phyloP scores from a whole-genome alignment of 2,797 vertebrate species.

The Chrysocyon brachyurus region DNA sequence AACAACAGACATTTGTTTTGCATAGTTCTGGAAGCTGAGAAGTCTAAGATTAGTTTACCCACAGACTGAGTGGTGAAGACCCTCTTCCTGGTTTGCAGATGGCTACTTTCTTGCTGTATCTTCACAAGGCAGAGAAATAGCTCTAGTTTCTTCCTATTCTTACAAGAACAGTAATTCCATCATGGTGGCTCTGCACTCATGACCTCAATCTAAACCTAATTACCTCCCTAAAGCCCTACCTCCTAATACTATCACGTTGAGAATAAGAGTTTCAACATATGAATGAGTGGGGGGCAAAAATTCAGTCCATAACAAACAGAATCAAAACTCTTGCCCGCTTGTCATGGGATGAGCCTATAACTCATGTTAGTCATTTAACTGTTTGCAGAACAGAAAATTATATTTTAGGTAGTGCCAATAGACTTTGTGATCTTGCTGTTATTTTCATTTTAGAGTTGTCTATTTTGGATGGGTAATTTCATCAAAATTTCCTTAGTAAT shows the following conservation, averaged over 20 bases:
- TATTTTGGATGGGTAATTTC: constrained; percentile 43
- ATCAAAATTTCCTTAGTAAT: constrained; percentile 10
- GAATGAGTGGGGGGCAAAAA: neutral
- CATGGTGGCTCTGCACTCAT: neutral
- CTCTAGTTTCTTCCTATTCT: neutral
- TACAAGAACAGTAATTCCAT: neutral
- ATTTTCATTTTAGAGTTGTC: constrained; percentile 22
- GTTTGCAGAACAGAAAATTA: constrained; percentile 14
- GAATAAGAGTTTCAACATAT: neutral
- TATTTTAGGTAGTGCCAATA: neutral
- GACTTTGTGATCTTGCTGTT: neutral
- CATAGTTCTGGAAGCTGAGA: neutral
- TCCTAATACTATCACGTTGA: neutral
- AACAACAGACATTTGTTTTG: neutral
- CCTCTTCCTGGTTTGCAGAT: neutral
- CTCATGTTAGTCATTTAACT: neutral
- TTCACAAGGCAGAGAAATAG: neutral
- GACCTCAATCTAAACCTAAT: neutral
- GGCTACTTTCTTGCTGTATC: neutral
- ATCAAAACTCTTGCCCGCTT: neutral
- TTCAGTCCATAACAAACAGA: neutral
- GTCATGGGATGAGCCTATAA: neutral
- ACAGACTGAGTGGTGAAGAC: neutral
- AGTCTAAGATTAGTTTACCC: neutral
- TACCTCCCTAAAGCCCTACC: neutral